Evolutionary conservation across 2,113 vertebrate genomes (phyloP), one percentile per base, ranked within the genome.

Genomic region (Alethe castanea): DNA sequence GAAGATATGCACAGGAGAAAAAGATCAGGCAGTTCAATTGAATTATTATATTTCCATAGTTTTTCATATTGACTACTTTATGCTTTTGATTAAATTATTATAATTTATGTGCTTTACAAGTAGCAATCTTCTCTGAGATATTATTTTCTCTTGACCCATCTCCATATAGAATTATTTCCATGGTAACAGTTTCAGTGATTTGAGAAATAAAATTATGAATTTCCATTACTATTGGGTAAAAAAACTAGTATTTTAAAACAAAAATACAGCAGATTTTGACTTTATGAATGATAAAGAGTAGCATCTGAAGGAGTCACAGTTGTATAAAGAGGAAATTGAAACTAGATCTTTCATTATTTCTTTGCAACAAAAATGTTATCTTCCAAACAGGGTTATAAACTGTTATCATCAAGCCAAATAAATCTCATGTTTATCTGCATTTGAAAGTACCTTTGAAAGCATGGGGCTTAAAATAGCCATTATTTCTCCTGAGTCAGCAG

Each of bases 21-120:
- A 95, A 88, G 82, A 90, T 78, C 82, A 78, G 64, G 33, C 31
- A 76, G 80, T 72, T 92, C 80, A 94, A 95, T 52, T 96, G 77
- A 95, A 89, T 94, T 93, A 83, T 86, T 95, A 76, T 81, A 77
- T 70, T 94, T 92, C 40, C 52, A 79, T 57, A 82, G 77, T 38
- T 90, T 92, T 90, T 89, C 52, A 80, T 78, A 97, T 80, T 66
- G 89, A 85, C 56, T 86, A 71, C 85, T 77, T 85, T 74, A 88
- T 79, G 78, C 40, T 96, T 95, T 83, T 91, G 88, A 95, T 96
- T 88, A 96, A 92, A 95, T 93, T 92, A 95, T 95, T 95, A 57
- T 90, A 93, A 96, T 94, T 83, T 91, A 92, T 96, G 90, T 90
- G 74, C 66, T 95, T 96, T 95, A 87, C 71, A 93, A 94, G 80